phyloP scores from a whole-genome alignment of 2,113 vertebrate species.

The Trematocara zebra region DNA sequence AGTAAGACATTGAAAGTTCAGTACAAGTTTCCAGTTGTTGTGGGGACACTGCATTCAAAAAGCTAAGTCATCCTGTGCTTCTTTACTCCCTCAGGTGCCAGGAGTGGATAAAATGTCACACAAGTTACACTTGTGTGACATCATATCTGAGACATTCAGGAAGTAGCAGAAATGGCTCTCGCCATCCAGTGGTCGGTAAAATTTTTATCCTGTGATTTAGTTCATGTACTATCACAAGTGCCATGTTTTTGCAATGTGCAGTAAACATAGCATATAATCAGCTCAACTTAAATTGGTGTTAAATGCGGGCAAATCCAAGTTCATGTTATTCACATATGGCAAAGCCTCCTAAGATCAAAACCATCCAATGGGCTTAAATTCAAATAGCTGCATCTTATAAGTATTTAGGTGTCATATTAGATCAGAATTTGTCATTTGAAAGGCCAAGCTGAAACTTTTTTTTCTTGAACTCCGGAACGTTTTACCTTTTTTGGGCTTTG shows the following conservation, averaged over 20 bases:
- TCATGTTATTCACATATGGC: background rate
- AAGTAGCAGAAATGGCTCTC: background rate
- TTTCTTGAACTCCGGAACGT: rapidly evolving
- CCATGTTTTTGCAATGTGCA: background rate
- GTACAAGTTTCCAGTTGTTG: background rate
- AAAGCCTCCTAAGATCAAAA: background rate
- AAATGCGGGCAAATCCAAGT: background rate
- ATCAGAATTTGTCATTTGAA: background rate
- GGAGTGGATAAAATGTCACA: background rate
- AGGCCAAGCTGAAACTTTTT: rapidly evolving
- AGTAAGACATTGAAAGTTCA: background rate
- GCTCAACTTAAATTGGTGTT: background rate
- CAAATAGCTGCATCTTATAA: background rate
- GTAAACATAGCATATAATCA: background rate
- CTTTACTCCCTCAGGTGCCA: background rate
- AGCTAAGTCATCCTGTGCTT: background rate
- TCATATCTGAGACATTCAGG: background rate
- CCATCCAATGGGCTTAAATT: background rate
- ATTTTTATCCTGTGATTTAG: background rate
- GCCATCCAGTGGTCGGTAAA: background rate
- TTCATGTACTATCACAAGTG: background rate
- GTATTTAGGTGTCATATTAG: background rate
- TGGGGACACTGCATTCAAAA: background rate
- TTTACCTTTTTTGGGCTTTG: background rate
- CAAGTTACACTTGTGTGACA: background rate